Evolutionary conservation across 2,113 vertebrate species (phyloP).

Genomic region (Oophaga pumilio): DNA sequence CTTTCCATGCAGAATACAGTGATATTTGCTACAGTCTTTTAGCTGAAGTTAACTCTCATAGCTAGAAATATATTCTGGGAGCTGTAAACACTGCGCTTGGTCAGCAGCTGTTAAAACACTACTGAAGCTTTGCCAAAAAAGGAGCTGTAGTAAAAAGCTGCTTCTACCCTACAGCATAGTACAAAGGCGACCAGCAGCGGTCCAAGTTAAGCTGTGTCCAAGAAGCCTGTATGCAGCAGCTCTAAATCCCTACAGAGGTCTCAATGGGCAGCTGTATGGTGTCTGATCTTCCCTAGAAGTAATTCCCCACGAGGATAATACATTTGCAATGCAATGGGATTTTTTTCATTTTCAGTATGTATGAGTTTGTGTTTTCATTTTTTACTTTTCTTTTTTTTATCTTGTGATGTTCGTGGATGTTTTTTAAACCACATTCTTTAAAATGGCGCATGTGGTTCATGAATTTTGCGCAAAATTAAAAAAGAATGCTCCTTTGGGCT

Average conservation of each 20-base stretch:
- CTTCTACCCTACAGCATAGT: not conserved
- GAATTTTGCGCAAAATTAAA: too few species aligned
- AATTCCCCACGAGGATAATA: too few species aligned
- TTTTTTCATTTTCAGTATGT: too few species aligned
- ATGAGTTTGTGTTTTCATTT: too few species aligned
- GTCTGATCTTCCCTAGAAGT: too few species aligned
- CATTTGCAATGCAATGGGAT: too few species aligned
- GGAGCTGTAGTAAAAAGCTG: not conserved
- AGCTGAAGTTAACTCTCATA: not conserved
- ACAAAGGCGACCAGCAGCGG: not conserved
- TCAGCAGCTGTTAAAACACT: slow-evolving; percentile 20
- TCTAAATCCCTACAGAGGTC: not conserved
- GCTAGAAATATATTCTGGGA: not conserved
- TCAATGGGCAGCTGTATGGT: not conserved
- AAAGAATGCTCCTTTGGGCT: too few species aligned
- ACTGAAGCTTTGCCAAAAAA: slow-evolving; percentile 3
- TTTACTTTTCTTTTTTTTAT: too few species aligned
- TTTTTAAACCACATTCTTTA: too few species aligned
- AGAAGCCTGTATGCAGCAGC: not conserved
- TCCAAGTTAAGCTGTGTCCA: not conserved
- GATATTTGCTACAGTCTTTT: not conserved
- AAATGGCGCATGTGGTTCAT: too few species aligned
- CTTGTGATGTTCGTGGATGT: too few species aligned
- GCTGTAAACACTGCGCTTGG: not conserved
- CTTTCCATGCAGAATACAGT: not conserved